A percentile compares a stretch with the other conserved stretches of the same genome.
Evolutionary conservation across 1,140 invertebrate genomes (phyloP).

Genomic region (Cydia strobilella): DNA sequence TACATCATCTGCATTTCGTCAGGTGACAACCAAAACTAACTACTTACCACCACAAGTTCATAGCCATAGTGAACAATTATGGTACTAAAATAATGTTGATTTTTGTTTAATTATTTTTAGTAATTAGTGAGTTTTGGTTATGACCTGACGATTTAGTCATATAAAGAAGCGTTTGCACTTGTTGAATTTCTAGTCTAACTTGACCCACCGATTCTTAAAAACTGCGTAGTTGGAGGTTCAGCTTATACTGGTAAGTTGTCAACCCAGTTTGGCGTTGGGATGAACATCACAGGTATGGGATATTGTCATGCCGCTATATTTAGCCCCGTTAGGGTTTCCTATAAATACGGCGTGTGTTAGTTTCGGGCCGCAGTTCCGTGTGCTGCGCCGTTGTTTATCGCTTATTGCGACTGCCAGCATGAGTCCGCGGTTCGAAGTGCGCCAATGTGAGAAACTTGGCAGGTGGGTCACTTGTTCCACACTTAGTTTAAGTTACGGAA

Average conservation of each 20-base stretch:
- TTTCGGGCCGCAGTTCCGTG: constrained; percentile 7
- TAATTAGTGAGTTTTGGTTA: too few relatives aligned
- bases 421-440: constrained; percentile 58
- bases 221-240: background rate
- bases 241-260: background rate
- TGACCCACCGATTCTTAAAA: background rate
- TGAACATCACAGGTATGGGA: constrained; percentile 11
- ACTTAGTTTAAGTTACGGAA: background rate
- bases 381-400: background rate
- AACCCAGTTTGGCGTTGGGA: background rate
- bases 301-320: constrained; percentile 32
- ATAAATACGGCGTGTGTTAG: constrained; percentile 34
- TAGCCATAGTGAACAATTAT: too few relatives aligned
- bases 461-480: constrained; percentile 51
- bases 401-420: constrained; percentile 40
- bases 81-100: too few relatives aligned
- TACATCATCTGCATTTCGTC: constrained; percentile 1
- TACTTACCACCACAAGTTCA: too few relatives aligned
- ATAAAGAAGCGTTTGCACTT: background rate
- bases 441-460: constrained; percentile 58
- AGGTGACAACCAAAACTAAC: too few relatives aligned
- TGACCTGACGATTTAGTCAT: too few relatives aligned
- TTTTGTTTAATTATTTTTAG: too few relatives aligned
- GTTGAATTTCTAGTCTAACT: background rate
- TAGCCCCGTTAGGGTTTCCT: constrained; percentile 26